Base-by-base conservation (phyloP, 2,113 vertebrate genomes). In the Psilopogon haemacephalus region DNA sequence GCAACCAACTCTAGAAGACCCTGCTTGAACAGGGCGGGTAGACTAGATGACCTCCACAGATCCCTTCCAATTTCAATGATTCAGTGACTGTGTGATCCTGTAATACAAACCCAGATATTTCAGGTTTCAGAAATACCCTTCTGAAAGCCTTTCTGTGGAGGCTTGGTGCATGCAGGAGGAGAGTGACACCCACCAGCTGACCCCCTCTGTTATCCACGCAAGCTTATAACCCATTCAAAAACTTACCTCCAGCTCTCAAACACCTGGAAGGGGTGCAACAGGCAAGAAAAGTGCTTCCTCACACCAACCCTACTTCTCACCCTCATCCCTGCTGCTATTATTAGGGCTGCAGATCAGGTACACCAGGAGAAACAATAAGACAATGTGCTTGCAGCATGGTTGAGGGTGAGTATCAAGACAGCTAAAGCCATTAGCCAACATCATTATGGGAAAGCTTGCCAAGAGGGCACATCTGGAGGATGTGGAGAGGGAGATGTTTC, bases 21-120 rank as follows among this genome's bases (percentile, higher is more conserved):
- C 84, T 90, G 89, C 86, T 26, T 35, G 84, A 62, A 84, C 70
- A 74, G 32, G 67, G 62, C 11, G 32, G 72, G 18, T 88, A 69
- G 60, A 3, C 46, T 78, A 75, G 81, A 78, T 90, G 70, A 90
- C 17, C 48, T 89, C 89, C 84, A 92, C 37, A 84, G 89, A 48
- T 52, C 89, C 77, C n/a, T 74, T 94, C 93, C 95, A 95, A 95
- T 28, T 84, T 84, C 62, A 95, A 44, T 8, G 73, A 75, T n/a
- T 92, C 94, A 75, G 86, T 81, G 89, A 81, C 15, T 93, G 93
- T 96, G 65, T 84, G 62, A 8, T 52, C 89, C 95, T 96, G 94
- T 84, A 96, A 96, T 44, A 93, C 60, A 95, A 95, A 96, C 72
- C 88, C 95, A 95, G 40, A 86, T 35, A 79, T 85, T 95, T 94